Conservation (phyloP, 2,113 vertebrate genomes). For the Dermatemys mawii region DNA sequence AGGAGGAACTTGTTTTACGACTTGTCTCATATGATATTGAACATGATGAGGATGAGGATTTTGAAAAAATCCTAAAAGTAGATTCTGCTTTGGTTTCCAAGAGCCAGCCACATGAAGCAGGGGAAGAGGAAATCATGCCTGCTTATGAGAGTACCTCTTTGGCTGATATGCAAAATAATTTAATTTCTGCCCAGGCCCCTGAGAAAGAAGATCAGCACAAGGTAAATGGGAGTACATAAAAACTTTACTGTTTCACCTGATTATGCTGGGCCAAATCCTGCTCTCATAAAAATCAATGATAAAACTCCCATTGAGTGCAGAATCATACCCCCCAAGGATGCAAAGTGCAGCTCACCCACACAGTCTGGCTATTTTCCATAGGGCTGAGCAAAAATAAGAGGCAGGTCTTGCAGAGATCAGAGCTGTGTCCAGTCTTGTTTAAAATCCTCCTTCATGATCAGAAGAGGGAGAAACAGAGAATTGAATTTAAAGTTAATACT, state of each 20-base stretch:
- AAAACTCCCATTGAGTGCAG: background rate
- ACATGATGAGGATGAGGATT: background rate
- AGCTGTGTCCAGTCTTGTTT: background rate
- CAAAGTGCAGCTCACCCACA: background rate
- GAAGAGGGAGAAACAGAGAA: background rate
- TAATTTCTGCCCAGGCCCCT: background rate
- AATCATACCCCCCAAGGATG: background rate
- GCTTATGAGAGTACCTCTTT: background rate
- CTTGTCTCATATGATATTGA: constrained; percentile 66
- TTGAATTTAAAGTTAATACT: background rate
- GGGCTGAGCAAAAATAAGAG: background rate
- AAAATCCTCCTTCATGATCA: background rate
- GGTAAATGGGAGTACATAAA: background rate
- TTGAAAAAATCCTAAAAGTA: background rate
- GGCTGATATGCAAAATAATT: background rate
- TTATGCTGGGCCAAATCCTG: background rate
- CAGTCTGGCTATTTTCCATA: background rate
- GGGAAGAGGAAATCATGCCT: background rate
- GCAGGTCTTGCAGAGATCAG: background rate
- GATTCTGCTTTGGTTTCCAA: background rate
- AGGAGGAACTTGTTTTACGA: constrained; percentile 57
- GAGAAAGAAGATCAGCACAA: background rate
- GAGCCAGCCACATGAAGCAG: background rate
- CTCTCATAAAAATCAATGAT: background rate
- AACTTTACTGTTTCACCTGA: background rate